Evolutionary conservation across 2,113 vertebrate species (phyloP).

Genomic region (Cathartes aura): DNA sequence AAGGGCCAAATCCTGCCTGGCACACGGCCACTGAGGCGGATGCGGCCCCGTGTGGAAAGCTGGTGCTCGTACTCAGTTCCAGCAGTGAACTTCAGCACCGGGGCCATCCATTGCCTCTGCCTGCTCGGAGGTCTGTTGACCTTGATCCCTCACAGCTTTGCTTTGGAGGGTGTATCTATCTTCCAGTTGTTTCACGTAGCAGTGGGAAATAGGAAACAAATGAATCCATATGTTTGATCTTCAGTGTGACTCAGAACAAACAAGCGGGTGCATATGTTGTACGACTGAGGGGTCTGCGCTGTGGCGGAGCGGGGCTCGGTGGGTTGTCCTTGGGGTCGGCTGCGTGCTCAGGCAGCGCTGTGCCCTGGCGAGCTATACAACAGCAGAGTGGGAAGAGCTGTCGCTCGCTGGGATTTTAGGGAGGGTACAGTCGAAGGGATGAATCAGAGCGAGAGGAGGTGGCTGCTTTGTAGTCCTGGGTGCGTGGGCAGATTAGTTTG

Average conservation of each 20-base stretch:
- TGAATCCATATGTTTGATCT: not conserved
- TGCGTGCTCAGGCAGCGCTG: not conserved
- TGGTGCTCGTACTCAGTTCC: accelerated
- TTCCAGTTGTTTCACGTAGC: not conserved
- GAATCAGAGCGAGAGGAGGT: accelerated
- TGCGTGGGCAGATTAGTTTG: not conserved
- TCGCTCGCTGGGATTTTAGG: not conserved
- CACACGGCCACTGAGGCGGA: accelerated
- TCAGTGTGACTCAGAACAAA: not conserved
- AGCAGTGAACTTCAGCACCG: not conserved
- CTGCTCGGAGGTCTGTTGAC: not conserved
- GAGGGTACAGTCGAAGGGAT: accelerated
- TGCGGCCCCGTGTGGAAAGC: not conserved
- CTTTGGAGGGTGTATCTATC: not conserved
- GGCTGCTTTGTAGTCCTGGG: not conserved
- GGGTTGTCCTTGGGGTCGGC: not conserved
- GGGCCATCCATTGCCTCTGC: not conserved
- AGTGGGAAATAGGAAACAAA: not conserved
- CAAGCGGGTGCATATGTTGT: accelerated
- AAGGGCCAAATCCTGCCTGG: not conserved
- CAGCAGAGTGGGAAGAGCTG: not conserved
- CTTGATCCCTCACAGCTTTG: not conserved
- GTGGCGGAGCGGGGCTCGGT: accelerated
- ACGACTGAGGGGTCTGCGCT: not conserved
- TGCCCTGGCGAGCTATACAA: not conserved